Conservation (phyloP, 2,113 vertebrate species). For the Gyps fulvus region DNA sequence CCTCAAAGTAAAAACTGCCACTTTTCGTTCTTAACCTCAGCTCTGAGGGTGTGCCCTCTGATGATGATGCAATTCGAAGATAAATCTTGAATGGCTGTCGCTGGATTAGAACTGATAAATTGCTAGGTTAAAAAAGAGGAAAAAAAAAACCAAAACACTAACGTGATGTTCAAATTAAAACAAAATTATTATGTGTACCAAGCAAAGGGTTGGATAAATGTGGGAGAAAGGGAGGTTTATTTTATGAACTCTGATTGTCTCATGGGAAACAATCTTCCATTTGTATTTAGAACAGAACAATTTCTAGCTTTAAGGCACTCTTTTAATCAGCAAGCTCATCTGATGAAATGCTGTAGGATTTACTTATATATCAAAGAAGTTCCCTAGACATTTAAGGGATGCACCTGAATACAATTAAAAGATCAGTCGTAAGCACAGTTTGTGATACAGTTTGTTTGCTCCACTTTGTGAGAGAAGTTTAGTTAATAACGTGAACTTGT, state of each 20-base stretch:
- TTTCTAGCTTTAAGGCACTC: conserved; percentile 36
- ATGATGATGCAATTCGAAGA: neutral
- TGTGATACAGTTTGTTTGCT: conserved; percentile 16
- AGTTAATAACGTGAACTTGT: conserved; percentile 9
- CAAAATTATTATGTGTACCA: neutral
- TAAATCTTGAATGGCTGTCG: neutral
- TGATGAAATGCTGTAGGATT: conserved; percentile 63
- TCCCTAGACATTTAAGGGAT: conserved; percentile 49
- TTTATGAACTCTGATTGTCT: conserved; percentile 28
- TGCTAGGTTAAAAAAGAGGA: neutral
- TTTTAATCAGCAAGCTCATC: conserved; percentile 59
- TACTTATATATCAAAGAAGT: conserved; percentile 58
- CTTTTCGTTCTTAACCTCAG: neutral
- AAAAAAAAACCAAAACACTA: neutral
- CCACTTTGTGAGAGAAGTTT: neutral
- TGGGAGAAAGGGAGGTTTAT: neutral
- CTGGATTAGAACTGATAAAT: neutral
- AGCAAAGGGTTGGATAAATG: neutral
- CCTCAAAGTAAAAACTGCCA: neutral
- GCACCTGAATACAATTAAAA: conserved; percentile 63
- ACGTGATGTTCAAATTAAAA: neutral
- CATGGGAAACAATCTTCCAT: conserved; percentile 7
- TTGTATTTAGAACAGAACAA: conserved; percentile 37
- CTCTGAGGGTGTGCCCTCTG: neutral
- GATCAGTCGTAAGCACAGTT: conserved; percentile 35